phyloP scores from a whole-genome alignment of 2,888 invertebrate genomes.

The Megastigmus dorsalis region DNA sequence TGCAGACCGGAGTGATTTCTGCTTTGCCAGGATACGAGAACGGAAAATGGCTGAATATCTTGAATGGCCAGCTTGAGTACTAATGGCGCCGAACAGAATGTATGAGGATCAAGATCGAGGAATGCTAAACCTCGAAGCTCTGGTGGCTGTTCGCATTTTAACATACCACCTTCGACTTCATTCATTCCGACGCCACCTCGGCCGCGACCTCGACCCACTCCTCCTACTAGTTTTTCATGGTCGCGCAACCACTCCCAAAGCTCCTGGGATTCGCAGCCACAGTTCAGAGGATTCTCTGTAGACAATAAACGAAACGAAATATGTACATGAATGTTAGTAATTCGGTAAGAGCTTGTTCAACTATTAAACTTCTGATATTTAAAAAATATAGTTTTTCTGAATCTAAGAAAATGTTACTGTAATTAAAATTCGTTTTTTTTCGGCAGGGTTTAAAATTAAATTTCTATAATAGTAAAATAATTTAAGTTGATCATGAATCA shows the following conservation, averaged over 20 bases:
- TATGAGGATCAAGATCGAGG: constrained; percentile 85
- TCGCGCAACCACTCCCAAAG: constrained; percentile 95
- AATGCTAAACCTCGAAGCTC: constrained; percentile 85
- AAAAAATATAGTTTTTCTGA: not conserved
- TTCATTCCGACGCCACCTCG: constrained; percentile 62
- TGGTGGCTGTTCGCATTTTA: constrained; percentile 89
- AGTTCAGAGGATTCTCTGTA: constrained; percentile 91
- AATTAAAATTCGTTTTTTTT: not conserved
- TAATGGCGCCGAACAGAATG: constrained; percentile 89
- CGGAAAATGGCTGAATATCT: constrained; percentile 91
- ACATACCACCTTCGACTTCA: constrained; percentile 69
- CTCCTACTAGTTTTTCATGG: constrained; percentile 85
- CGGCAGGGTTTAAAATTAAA: not conserved
- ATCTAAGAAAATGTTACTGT: not conserved
- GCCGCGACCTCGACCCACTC: constrained; percentile 76
- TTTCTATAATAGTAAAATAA: not conserved
- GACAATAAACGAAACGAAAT: constrained; percentile 42
- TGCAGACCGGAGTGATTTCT: constrained; percentile 90
- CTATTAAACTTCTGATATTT: too few relatives aligned
- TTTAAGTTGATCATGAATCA: too few relatives aligned
- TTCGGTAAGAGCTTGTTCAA: too few relatives aligned
- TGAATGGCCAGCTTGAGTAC: constrained; percentile 90
- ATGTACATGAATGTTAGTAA: not conserved
- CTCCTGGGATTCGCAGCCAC: constrained; percentile 93
- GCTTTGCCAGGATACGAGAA: constrained; percentile 93